Evolutionary conservation across 2,113 vertebrate genomes (phyloP), one percentile per base, ranked within the genome.

Genomic region (Myrmecobius fasciatus): DNA sequence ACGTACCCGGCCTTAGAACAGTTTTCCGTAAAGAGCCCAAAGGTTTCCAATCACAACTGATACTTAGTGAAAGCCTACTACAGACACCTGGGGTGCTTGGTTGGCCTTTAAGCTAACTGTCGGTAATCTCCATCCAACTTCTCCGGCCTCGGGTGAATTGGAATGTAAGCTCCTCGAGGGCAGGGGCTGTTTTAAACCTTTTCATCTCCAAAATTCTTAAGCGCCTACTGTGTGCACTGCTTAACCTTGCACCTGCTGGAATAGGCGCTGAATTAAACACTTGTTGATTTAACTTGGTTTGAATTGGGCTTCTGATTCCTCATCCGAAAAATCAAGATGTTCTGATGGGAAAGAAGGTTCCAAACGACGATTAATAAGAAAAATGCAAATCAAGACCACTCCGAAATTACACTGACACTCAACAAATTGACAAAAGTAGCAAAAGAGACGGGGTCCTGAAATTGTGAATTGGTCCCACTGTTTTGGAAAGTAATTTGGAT

Each of bases 111-210:
- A 12, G 14, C 31, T n/a, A n/a, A 75, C 14, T n/a, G 28, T 0
- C 60, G 0, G 31, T 12, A 3, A 14, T 36, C 56, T 36, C 0
- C 5, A 17, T 12, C 31, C 4, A 17, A 67, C 4, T 36, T 0
- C 60, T 14, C 60, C 0, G 28, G 28, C 56, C 28, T 5, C 14
- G 14, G 2, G 56, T 0, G 56, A 17, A 36, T 67, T 36, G 3
- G 56, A 36, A 36, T 36, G 56, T 0, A 67, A 67, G 12, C 56
- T 31, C 56, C 31, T 36, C 28, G 2, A 36, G 31, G 56, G 56
- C 56, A 36, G 28, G 56, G 11, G 8, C 26, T 11, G 26, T 56
- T 56, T 8, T 28, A 9, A 28, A 51, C 49, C 54, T 2, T 11
- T 28, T 26, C 9, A 31, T 28, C 8, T 0, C 20, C 26, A 56